phyloP scores from a whole-genome alignment of 2,797 vertebrate genomes.

The Hippopotamyrus pictus region DNA sequence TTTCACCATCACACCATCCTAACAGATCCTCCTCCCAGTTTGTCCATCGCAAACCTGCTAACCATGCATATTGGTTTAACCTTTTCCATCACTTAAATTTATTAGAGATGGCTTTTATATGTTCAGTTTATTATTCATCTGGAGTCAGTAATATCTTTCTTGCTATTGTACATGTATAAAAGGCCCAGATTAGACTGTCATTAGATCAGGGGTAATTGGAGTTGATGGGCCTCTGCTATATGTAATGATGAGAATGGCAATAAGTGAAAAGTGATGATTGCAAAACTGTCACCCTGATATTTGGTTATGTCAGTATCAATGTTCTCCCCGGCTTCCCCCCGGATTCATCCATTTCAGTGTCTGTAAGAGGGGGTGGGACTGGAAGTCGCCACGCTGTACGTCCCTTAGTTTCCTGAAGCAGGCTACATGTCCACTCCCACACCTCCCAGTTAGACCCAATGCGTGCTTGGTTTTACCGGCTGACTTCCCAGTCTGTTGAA shows the following conservation, averaged over 20 bases:
- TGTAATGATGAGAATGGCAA: background rate
- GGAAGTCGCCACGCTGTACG: background rate
- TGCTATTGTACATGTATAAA: background rate
- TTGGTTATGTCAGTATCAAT: background rate
- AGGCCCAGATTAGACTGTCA: background rate
- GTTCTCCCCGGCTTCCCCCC: background rate
- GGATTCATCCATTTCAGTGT: background rate
- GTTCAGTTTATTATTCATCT: background rate
- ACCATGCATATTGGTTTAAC: background rate
- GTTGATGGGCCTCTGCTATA: background rate
- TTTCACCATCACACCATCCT: background rate
- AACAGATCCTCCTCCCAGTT: background rate
- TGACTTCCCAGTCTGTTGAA: background rate
- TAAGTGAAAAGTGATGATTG: background rate
- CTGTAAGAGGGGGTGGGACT: background rate
- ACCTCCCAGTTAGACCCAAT: background rate
- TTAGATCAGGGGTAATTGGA: background rate
- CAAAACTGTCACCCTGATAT: background rate
- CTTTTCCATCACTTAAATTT: background rate
- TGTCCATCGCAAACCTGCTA: background rate
- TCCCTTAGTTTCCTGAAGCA: background rate
- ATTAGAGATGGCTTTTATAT: background rate
- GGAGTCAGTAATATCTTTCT: background rate
- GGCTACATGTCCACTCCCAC: background rate
- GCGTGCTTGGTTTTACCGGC: background rate